Percentiles rank a stretch among this genome's conserved stretches.
Conservation (phyloP, 2,113 vertebrate species). For the Solea solea region DNA sequence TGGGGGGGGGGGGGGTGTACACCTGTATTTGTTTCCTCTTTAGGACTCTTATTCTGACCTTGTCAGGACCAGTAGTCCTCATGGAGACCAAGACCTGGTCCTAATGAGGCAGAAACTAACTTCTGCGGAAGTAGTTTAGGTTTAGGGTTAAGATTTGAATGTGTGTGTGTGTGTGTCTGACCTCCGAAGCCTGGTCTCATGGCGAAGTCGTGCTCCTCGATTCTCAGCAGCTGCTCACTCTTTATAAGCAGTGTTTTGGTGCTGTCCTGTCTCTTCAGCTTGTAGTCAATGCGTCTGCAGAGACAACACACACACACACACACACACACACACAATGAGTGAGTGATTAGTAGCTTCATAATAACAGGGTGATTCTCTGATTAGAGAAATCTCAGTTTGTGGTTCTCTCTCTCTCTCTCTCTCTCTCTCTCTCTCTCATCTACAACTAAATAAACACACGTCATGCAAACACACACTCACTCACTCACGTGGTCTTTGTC, state of each 20-base stretch:
- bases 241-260: conserved; percentile 87
- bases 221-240: conserved; percentile 88
- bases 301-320: conserved; percentile 29
- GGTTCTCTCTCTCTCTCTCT: not conserved
- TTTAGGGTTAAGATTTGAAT: too few species aligned
- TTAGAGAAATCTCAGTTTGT: conserved; percentile 1
- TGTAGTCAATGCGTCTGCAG: conserved; percentile 85
- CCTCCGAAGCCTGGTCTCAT: conserved; percentile 93
- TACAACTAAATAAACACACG: not conserved
- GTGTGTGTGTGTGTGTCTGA: conserved; percentile 62
- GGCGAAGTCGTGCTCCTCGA: conserved; percentile 92
- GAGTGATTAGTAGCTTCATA: conserved; percentile 28
- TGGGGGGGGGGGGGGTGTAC: conserved; percentile 1
- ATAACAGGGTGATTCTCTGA: conserved; percentile 34
- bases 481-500: not conserved
- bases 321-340: conserved; percentile 12
- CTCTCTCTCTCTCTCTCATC: too few species aligned
- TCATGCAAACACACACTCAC: too few species aligned
- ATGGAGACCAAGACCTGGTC: too few species aligned
- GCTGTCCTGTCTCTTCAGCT: conserved; percentile 87
- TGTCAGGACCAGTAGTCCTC: too few species aligned
- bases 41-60: too few species aligned
- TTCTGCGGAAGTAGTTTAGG: too few species aligned
- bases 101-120: too few species aligned
- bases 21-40: too few species aligned